Percentiles rank a stretch among this genome's conserved stretches.
phyloP scores from a whole-genome alignment of 2,888 invertebrate genomes.

The Pegoplata infirma region DNA sequence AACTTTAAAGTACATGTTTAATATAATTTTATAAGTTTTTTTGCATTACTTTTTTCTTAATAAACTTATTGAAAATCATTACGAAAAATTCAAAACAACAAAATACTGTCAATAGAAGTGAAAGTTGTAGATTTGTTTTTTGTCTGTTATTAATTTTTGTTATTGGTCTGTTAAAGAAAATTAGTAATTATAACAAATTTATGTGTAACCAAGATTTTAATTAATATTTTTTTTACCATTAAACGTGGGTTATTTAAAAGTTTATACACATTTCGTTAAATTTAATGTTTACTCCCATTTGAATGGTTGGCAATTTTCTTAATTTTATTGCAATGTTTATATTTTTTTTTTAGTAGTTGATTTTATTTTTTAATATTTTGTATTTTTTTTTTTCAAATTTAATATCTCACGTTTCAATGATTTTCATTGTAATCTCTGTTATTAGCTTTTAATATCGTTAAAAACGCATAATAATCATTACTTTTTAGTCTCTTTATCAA shows the following conservation, averaged over 20 bases:
- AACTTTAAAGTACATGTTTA: constrained; percentile 36
- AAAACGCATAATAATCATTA: constrained; percentile 66
- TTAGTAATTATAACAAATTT: constrained; percentile 44
- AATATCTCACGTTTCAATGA: constrained; percentile 63
- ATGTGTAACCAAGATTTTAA: not conserved
- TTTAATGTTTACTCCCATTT: not conserved
- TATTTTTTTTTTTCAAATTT: constrained; percentile 23
- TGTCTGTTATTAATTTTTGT: constrained; percentile 3
- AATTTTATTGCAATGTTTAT: constrained; percentile 1
- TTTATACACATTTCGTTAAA: not conserved
- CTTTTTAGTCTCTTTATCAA: constrained; percentile 60
- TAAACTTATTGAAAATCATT: constrained; percentile 24
- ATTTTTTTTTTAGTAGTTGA: constrained; percentile 14
- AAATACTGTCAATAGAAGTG: constrained; percentile 64
- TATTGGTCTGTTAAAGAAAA: constrained; percentile 19
- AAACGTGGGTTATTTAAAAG: too few relatives aligned
- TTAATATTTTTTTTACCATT: constrained; percentile 5
- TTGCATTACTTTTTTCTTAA: constrained; percentile 11
- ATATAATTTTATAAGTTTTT: not conserved
- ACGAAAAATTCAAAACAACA: too few relatives aligned
- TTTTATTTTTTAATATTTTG: too few relatives aligned
- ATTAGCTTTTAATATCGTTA: constrained; percentile 66
- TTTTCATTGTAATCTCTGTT: constrained; percentile 61
- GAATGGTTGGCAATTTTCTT: not conserved
- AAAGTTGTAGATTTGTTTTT: constrained; percentile 60